Base-by-base conservation (phyloP, 2,113 vertebrate species). In the Python bivittatus region DNA sequence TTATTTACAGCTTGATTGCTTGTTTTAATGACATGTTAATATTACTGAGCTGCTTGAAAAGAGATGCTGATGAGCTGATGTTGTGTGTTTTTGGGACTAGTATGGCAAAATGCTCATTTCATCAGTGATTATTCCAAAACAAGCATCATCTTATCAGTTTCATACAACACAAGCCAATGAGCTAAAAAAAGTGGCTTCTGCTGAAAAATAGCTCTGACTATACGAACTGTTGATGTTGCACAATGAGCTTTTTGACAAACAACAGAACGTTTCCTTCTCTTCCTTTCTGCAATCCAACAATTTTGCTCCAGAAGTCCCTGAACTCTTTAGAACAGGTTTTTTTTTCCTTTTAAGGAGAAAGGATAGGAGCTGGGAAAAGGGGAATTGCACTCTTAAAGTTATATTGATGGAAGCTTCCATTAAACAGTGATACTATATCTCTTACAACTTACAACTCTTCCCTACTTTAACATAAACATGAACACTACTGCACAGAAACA, bases 11-110 rank as follows among this genome's bases (percentile, higher is more conserved):
- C 92, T 93, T 93, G 94, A 93, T 95, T 93, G 93, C 92, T 94
- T 91, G 53, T 94, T 92, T 93, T 88, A 93, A 93, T 94, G 94
- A 91, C 92, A 95, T 94, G 94, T 95, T 95, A 94, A 95, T 96
- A 93, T 94, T 94, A 94, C 90, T 90, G 94, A 93, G 79, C 91
- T 87, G 94, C 93, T n/a, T 84, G 93, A 92, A 92, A 95, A 94
- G 93, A 90, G 96, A 94, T 92, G 5, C 96, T 96, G 95, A 96
- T 89, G 93, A 95, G 60, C 88, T 95, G 96, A 96, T 95, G 93
- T 93, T 93, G 84, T 90, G 91, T 94, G 94, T 97, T 96, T 97
- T 92, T 94, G 95, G 94, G 94, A 92, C 93, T 54, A 33, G 42
- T 85, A 79, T 90, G 85, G 94, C 96, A 95, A 94, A 96, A 92